phyloP scores from a whole-genome alignment of 2,888 invertebrate genomes.

The Zaprionus lineosus region DNA sequence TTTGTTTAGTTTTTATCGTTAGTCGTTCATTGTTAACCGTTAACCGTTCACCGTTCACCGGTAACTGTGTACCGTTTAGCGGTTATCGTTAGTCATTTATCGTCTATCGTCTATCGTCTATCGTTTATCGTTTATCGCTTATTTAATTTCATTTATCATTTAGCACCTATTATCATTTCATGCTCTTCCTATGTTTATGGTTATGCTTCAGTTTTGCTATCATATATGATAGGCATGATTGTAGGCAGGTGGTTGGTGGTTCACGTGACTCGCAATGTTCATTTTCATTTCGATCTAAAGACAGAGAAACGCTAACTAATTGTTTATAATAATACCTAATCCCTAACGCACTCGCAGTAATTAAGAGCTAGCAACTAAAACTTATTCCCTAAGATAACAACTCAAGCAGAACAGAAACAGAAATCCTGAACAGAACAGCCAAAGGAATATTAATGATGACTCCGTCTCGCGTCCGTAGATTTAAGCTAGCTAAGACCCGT shows the following conservation, averaged over 20 bases:
- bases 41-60: no score
- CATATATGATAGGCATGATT: slow-evolving; percentile 72
- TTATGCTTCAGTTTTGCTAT: slow-evolving; percentile 43
- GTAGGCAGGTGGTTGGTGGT: slow-evolving; percentile 78
- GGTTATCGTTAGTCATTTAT: no score
- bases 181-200: background rate
- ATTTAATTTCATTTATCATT: slow-evolving; percentile 18
- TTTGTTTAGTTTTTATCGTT: no score
- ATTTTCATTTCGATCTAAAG: background rate
- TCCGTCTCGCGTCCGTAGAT: background rate
- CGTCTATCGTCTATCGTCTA: slow-evolving; percentile 31
- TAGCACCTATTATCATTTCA: background rate
- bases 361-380: slow-evolving; percentile 9
- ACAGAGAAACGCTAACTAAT: slow-evolving; percentile 61
- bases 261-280: slow-evolving; percentile 73
- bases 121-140: slow-evolving; percentile 12
- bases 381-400: slow-evolving; percentile 36
- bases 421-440: slow-evolving; percentile 59
- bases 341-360: slow-evolving; percentile 4
- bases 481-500: slow-evolving; percentile 57
- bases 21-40: no score
- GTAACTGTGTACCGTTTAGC: no score
- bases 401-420: slow-evolving; percentile 20
- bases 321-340: background rate
- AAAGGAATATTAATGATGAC: slow-evolving; percentile 23